Percentiles rank a stretch among this genome's conserved stretches.
These are phyloP conservation scores for Heterochromis multidens DNA, from an alignment of 2,113 vertebrate genomes.

Conservation along the genomic window DNA sequence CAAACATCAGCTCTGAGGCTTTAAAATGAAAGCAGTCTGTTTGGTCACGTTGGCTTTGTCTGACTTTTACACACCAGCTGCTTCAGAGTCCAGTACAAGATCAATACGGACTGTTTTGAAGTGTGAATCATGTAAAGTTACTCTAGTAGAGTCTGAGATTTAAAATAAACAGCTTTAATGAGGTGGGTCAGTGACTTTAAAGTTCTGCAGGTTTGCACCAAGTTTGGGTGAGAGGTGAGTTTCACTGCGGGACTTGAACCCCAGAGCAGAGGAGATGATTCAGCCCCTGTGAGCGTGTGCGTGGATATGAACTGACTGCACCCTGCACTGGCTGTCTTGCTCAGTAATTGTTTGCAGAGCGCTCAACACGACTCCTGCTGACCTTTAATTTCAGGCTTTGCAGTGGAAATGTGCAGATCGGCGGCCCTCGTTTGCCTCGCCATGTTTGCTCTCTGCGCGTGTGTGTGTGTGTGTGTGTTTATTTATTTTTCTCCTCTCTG, in stretches of 20 bases:
- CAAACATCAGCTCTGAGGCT: not conserved
- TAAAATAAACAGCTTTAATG: too few species aligned
- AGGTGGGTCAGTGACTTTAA: too few species aligned
- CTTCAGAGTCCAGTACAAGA: not conserved
- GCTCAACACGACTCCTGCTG: slow-evolving; percentile 34
- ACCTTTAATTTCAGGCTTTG: slow-evolving; percentile 54
- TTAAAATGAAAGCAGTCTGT: not conserved
- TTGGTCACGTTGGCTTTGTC: not conserved
- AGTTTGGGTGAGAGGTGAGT: not conserved
- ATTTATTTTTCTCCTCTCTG: not conserved
- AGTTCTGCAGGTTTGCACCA: not conserved
- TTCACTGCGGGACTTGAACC: not conserved
- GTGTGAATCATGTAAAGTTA: too few species aligned
- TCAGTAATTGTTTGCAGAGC: slow-evolving; percentile 59
- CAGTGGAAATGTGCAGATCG: slow-evolving; percentile 24
- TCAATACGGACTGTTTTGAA: not conserved
- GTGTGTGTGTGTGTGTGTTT: not conserved
- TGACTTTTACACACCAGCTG: not conserved
- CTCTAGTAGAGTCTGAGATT: too few species aligned
- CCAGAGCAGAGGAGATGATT: not conserved
- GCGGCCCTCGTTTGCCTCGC: slow-evolving; percentile 9
- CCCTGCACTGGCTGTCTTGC: slow-evolving; percentile 1
- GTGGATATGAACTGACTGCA: slow-evolving; percentile 12
- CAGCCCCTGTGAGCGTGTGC: slow-evolving; percentile 2
- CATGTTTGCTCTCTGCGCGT: not conserved